Conservation (phyloP, 2,113 vertebrate species). For the Malurus cyaneus region DNA sequence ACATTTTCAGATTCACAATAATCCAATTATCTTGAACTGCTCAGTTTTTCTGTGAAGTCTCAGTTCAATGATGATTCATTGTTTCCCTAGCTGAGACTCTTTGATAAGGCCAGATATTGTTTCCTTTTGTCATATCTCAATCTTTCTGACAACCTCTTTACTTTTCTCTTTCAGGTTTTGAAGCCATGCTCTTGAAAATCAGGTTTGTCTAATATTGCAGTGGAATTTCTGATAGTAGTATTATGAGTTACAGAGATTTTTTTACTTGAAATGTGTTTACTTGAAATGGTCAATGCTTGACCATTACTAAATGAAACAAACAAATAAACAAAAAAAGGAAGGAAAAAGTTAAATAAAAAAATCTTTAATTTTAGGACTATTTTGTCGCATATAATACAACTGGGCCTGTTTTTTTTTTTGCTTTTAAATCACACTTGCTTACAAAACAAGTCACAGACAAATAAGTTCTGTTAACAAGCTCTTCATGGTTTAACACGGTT, state of each 20-base stretch:
- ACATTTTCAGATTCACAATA: not conserved
- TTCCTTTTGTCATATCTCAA: not conserved
- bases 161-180: not conserved
- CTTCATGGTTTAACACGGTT: not conserved
- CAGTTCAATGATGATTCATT: not conserved
- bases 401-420: fast-evolving
- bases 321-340: no score
- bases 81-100: not conserved
- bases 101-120: not conserved
- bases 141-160: not conserved
- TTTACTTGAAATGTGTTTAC: no score
- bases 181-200: not conserved
- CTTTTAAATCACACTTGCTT: not conserved
- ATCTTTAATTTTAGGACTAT: not conserved
- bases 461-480: not conserved
- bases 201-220: not conserved
- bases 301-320: not conserved
- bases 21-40: not conserved
- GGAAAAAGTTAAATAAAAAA: not conserved
- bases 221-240: not conserved
- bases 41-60: not conserved
- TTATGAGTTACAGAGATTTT: not conserved
- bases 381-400: not conserved
- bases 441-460: not conserved
- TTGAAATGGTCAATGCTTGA: not conserved